Percentiles rank a stretch among this genome's conserved stretches.
Evolutionary conservation across 92 coral and sea anemone genomes (phyloP).

Genomic region (Porites rus): DNA sequence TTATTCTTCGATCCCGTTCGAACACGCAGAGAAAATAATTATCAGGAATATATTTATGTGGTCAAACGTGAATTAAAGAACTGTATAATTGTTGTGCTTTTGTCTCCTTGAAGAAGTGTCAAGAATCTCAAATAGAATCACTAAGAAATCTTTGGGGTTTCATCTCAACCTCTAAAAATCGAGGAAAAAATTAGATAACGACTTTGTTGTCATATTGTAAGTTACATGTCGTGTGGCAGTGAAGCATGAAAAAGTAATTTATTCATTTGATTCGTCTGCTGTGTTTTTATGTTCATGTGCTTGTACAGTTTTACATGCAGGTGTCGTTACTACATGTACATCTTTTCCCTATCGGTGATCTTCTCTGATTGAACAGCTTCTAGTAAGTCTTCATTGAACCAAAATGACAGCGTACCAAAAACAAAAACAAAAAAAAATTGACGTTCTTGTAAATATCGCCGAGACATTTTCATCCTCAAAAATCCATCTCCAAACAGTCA

Average conservation of each 20-base stretch:
- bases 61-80: conserved; percentile 1
- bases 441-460: background rate
- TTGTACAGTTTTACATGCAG: background rate
- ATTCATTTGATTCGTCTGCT: background rate
- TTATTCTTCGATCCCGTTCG: conserved; percentile 1
- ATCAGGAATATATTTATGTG: conserved; percentile 9
- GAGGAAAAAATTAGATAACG: background rate
- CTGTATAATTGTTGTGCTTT: background rate
- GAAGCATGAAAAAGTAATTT: background rate
- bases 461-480: background rate
- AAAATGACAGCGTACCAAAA: no score
- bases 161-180: background rate
- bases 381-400: no score
- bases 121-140: background rate
- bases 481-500: conserved; percentile 19
- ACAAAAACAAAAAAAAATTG: no score
- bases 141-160: background rate
- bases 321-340: no score
- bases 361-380: no score
- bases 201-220: background rate
- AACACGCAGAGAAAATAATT: background rate
- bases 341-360: background rate
- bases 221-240: background rate
- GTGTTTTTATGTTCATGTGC: background rate
- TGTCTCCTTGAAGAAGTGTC: background rate